phyloP scores from a whole-genome alignment of 2,113 vertebrate species.

The Apteryx owenii region DNA sequence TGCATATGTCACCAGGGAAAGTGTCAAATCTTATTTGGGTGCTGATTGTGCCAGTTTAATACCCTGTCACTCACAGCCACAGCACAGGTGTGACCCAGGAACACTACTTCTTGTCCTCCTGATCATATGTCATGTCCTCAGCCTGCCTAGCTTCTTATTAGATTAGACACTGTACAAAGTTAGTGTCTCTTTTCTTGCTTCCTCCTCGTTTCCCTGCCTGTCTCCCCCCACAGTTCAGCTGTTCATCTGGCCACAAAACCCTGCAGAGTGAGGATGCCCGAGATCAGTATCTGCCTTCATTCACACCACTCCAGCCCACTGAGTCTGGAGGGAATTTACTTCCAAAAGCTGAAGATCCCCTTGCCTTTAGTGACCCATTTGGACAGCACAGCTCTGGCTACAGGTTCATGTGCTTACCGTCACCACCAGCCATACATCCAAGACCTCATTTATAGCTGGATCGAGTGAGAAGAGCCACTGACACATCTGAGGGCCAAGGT shows the following conservation, averaged over 20 bases:
- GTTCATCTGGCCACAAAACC: not conserved
- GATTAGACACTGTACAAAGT: not conserved
- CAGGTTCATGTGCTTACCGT: not conserved
- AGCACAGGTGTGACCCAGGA: not conserved
- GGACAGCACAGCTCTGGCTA: not conserved
- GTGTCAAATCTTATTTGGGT: not conserved
- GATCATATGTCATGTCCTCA: not conserved
- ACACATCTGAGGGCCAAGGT: accelerated
- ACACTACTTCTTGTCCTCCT: not conserved
- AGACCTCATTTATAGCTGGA: not conserved
- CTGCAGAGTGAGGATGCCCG: not conserved
- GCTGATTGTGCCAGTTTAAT: not conserved
- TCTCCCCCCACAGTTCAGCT: not conserved
- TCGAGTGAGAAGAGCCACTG: not conserved
- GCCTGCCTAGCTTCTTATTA: not conserved
- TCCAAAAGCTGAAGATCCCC: not conserved
- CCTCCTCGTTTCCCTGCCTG: not conserved
- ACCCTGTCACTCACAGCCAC: not conserved
- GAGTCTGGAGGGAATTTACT: not conserved
- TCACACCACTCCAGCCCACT: not conserved
- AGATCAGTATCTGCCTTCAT: not conserved
- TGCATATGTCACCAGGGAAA: not conserved
- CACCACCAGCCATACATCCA: not conserved
- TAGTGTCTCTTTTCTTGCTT: not conserved
- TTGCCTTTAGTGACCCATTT: not conserved